A percentile compares a stretch with the other conserved stretches of the same genome.
Conservation (phyloP, 2,888 invertebrate genomes). For the Matsumyia berberina region DNA sequence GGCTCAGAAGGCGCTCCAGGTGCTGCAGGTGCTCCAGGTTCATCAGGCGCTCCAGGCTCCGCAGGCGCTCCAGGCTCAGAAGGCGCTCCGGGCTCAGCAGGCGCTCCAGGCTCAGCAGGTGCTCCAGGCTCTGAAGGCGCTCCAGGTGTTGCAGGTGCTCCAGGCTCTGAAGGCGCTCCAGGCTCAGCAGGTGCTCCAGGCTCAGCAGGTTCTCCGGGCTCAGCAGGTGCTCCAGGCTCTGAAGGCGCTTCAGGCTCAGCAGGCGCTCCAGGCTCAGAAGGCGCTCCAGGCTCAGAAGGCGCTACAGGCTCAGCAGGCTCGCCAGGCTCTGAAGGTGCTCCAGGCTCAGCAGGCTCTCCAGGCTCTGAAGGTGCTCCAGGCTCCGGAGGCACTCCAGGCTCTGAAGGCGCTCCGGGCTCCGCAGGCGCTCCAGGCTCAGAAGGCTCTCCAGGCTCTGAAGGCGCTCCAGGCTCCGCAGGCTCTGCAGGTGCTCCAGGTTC, state of each 20-base stretch:
- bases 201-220: not conserved
- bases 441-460: not conserved
- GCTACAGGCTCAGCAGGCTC: conserved; percentile 5
- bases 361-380: not conserved
- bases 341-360: conserved; percentile 3
- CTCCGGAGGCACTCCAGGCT: not conserved
- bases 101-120: not conserved
- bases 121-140: not conserved
- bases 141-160: not conserved
- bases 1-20: not conserved
- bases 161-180: not conserved
- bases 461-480: conserved; percentile 3
- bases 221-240: not conserved
- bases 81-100: not conserved
- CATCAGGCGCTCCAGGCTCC: not conserved
- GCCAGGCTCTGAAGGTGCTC: conserved; percentile 9
- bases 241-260: not conserved
- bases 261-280: not conserved
- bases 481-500: conserved; percentile 1
- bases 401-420: not conserved
- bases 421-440: not conserved
- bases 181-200: conserved; percentile 2
- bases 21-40: not conserved
- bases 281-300: not conserved
- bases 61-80: not conserved